Base-by-base conservation (phyloP, 2,888 invertebrate species). In the Furcula furcula region DNA sequence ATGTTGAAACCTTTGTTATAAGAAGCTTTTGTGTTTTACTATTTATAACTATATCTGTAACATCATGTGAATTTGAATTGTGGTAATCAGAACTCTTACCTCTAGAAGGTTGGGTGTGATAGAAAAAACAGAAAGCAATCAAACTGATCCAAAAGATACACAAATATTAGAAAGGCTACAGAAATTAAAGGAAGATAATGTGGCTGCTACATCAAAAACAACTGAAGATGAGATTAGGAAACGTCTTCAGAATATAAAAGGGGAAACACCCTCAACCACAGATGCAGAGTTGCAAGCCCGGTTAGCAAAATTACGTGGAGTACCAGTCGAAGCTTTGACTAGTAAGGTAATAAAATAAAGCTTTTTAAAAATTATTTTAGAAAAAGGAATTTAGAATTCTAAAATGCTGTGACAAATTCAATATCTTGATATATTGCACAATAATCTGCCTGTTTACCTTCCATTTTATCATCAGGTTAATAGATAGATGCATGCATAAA, bases 301-400 rank as follows among this genome's bases (percentile, higher is more conserved):
- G 58, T 72, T 95, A 25, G 92, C 93, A 1, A 90, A 91, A 55
- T 77, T 96, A n/a, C 93, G 92, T 73, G 94, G 92, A 36, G 84
- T 91, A 40, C 83, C 90, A 38, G 26, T 65, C 34, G 44, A 52
- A 40, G 44, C 54, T 23, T 28, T 67, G 18, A 50, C 63, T 29
- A 63, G 47, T 34, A 75, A 82, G 71, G 84, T 78, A 65, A 23
- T 4, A 10, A n/a, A n/a, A n/a, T n/a, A n/a, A n/a, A n/a, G n/a
- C n/a, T n/a, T n/a, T n/a, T n/a, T n/a, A n/a, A n/a, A n/a, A n/a
- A n/a, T n/a, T n/a, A n/a, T n/a, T n/a, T n/a, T n/a, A n/a, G n/a
- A n/a, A n/a, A n/a, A n/a, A n/a, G n/a, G n/a, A n/a, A n/a, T n/a
- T n/a, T n/a, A n/a, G n/a, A n/a, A n/a, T n/a, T n/a, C n/a, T n/a